Evolutionary conservation across 2,888 invertebrate species (phyloP).

Genomic region (Ferdinandea cuprea): DNA sequence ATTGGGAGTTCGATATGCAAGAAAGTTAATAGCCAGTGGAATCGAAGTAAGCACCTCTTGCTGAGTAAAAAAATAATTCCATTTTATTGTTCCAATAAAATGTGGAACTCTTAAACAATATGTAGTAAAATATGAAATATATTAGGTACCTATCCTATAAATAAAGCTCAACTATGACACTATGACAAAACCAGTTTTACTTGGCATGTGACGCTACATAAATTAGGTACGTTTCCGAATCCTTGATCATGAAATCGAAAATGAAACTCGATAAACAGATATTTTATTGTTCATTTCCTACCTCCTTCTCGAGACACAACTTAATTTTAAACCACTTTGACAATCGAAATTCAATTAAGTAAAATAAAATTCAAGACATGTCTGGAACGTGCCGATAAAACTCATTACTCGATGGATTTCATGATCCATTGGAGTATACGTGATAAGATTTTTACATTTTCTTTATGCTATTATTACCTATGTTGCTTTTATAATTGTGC

Average conservation of each 20-base stretch:
- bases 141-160: neutral
- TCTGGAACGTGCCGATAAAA: neutral
- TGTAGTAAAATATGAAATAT: neutral
- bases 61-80: no score
- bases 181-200: neutral
- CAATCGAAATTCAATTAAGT: neutral
- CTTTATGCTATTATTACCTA: neutral
- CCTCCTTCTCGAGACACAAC: neutral
- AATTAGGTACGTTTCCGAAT: neutral
- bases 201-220: neutral
- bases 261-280: neutral
- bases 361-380: constrained; percentile 24
- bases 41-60: no score
- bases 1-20: no score
- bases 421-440: neutral
- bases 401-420: constrained; percentile 30
- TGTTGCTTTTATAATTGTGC: neutral
- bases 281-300: constrained; percentile 11
- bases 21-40: no score
- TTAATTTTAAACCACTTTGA: neutral
- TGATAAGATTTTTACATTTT: neutral
- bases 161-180: neutral
- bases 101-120: neutral
- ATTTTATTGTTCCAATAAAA: no score
- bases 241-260: constrained; percentile 41